Evolutionary conservation across 1,140 invertebrate species (phyloP), one percentile per base, ranked within the genome.

Genomic region (Trissolcus basalis): DNA sequence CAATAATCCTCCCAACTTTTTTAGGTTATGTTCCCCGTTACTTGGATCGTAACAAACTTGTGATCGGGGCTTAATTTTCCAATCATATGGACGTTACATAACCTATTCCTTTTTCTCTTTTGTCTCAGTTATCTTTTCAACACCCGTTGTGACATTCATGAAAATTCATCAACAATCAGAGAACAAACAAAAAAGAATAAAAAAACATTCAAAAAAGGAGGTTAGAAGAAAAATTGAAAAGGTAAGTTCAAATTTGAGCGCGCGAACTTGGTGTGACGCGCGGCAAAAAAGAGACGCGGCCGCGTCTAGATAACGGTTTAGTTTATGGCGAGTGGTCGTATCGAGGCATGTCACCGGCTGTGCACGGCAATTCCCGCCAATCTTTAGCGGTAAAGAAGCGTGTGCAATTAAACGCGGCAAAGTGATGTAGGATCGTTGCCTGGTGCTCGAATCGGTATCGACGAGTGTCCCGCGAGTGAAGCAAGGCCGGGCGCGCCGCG

Each of bases 401-500:
- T 77, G 74, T 61, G 68, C 63, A 77, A 60, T 63, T 77, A 63
- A 65, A 76, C 60, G 59, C 73, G 67, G 65, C 60, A 70, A 77
- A 69, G 61, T 54, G 43, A 55, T 65, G 61, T 32, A 11, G 27
- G 33, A 47, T 51, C 16, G 47, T 60, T 53, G 43, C 19, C 36
- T 39, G 15, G 50, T 71, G 47, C 10, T 12, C 11, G 55, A 53
- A 15, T 36, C 44, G 33, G 10, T 19, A n/a, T 32, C 7, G 35
- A 15, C 16, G 44, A 48, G n/a, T 19, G 43, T 19, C 10, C n/a
- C 8, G 10, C 39, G 33, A 47, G 53, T 60, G 51, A 56, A 16
- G 47, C 32, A 44, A 16, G 5, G 7, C 14, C 55, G 48, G 39
- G 6, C 7, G 36, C 49, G 49, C 27, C 47, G 56, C 15, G 14